Percentiles rank a stretch among this genome's conserved stretches.
phyloP scores from a whole-genome alignment of 2,797 vertebrate species.

The Pampus argenteus region DNA sequence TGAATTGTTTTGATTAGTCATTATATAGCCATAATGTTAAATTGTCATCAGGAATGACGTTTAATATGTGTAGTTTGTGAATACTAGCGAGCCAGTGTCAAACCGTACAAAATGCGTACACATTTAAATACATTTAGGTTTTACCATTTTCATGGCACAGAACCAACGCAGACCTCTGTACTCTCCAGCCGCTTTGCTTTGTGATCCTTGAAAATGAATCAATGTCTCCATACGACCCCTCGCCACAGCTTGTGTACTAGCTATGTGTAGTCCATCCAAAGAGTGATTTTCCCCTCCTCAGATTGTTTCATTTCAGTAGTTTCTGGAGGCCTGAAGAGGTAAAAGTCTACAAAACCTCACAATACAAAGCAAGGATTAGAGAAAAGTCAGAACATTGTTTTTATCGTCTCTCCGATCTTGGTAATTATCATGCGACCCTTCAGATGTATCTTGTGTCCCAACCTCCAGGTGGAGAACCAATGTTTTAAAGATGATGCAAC shows the following conservation, averaged over 20 bases:
- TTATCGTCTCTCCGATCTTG: neutral
- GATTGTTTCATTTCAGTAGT: neutral
- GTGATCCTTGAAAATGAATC: neutral
- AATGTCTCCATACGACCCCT: neutral
- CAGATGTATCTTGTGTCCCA: neutral
- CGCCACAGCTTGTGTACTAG: neutral
- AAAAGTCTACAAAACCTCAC: neutral
- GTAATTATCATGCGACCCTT: no score
- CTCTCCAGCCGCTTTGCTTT: neutral
- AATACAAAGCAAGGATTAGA: neutral
- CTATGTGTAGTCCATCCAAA: neutral
- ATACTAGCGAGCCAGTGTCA: neutral
- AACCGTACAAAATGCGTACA: neutral
- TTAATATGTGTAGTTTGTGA: neutral
- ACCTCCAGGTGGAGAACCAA: neutral
- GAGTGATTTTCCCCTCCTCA: neutral
- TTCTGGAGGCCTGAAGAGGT: neutral
- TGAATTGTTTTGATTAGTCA: constrained; percentile 4
- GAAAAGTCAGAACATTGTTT: neutral
- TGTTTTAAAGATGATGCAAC: neutral
- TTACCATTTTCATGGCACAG: no score
- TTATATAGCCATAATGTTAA: neutral
- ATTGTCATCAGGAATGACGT: neutral
- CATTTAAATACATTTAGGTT: no score
- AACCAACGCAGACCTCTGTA: no score